Conservation (phyloP, 2,113 vertebrate species). For the Patagioenas fasciata region DNA sequence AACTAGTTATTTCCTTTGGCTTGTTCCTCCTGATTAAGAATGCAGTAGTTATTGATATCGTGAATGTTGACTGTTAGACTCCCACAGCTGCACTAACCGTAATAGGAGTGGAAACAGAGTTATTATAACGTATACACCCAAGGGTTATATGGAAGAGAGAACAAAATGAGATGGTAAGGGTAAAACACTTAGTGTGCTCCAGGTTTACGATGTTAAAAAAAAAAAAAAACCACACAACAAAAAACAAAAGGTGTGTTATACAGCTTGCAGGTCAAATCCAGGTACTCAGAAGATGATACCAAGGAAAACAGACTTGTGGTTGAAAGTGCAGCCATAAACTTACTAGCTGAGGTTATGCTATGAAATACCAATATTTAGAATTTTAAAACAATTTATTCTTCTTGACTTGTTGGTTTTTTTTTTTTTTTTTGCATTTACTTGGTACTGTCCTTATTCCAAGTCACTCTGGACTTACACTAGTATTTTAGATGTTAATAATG, state of each 20-base stretch:
- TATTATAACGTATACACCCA: not conserved
- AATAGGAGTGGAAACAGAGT: slow-evolving; percentile 18
- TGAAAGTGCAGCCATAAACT: not conserved
- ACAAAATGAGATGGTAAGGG: slow-evolving; percentile 22
- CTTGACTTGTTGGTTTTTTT: not conserved
- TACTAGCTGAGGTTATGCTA: not conserved
- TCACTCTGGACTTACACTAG: not conserved
- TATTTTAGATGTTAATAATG: not conserved
- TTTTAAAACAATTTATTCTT: not conserved
- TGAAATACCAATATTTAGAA: not conserved
- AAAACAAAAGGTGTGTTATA: not conserved
- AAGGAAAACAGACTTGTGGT: not conserved
- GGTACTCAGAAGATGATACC: not conserved
- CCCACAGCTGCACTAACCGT: not conserved
- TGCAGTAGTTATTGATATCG: not conserved
- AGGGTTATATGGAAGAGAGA: not conserved
- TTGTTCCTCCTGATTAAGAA: slow-evolving; percentile 21
- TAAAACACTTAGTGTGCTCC: not conserved
- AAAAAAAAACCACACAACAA: too few species aligned
- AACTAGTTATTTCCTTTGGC: not conserved
- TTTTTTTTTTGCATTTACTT: not conserved
- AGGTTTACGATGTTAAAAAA: not conserved
- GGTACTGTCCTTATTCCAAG: not conserved
- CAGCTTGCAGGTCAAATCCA: not conserved
- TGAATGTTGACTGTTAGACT: slow-evolving; percentile 8